Evolutionary conservation across 2,888 invertebrate genomes (phyloP), one percentile per base, ranked within the genome.

Genomic region (Spicauda simplicius): DNA sequence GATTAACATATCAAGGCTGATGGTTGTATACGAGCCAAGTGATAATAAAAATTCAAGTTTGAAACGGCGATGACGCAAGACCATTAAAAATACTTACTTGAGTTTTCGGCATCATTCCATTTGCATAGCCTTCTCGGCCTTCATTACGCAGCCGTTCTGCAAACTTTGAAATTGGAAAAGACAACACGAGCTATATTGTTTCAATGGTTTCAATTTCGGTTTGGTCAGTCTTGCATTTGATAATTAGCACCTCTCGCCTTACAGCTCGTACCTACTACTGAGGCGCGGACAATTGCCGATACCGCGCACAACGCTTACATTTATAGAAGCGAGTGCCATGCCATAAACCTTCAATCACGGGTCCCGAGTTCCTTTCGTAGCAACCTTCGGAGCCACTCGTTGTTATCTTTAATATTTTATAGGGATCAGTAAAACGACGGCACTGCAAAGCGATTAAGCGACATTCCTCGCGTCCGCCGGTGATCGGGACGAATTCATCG

Each of bases 31-130:
- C 88, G 86, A 82, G 85, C 84, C 84, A 91, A 87, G 93, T 92
- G 93, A 93, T 92, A 93, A 93, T 93, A 91, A 92, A 93, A 92
- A 90, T 91, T 91, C 92, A 93, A 92, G 93, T 93, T 92, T 91
- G 88, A 88, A 91, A 85, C 85, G 60, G 77, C 84, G 86, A 91
- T 93, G 93, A 92, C 92, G 93, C 90, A 93, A 93, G 87, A 88
- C 91, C 90, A 91, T 92, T 92, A 92, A 92, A 85, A 89, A 88
- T 90, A 87, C 87, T 81, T 82, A 82, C 84, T 84, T 84, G 86
- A 87, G 81, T 91, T 91, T 93, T 92, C 90, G 93, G 92, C 91
- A 87, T 85, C 88, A 83, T 87, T 88, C 84, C 90, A 87, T 91
- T 92, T 91, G 91, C 90, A 88, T 88, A 86, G 88, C 85, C 84